Evolutionary conservation across 2,888 invertebrate species (phyloP).

Genomic region (Trichopoda pennipes): DNA sequence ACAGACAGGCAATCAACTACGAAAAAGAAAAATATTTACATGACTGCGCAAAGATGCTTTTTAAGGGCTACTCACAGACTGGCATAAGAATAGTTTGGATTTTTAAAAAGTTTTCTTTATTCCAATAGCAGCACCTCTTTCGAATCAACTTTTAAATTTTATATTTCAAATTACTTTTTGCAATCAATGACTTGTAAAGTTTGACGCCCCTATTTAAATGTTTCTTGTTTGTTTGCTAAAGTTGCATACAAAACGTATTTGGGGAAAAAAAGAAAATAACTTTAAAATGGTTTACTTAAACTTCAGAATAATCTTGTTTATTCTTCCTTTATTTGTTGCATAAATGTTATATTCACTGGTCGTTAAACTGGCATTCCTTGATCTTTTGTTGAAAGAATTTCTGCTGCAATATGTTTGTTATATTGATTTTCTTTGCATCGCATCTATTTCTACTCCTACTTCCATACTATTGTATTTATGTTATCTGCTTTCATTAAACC

Average conservation of each 20-base stretch:
- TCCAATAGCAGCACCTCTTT: too few relatives aligned
- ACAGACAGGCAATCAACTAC: background rate
- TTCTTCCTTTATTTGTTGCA: slow-evolving; percentile 23
- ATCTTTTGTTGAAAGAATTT: slow-evolving; percentile 47
- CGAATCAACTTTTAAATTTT: background rate
- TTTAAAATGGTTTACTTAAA: background rate
- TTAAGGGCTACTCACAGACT: slow-evolving; percentile 32
- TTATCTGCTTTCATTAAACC: slow-evolving; percentile 44
- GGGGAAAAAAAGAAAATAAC: slow-evolving; percentile 1
- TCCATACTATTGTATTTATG: background rate
- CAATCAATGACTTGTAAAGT: slow-evolving; percentile 7
- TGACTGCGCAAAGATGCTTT: slow-evolving; percentile 13
- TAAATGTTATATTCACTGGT: slow-evolving; percentile 62
- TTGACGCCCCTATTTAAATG: slow-evolving; percentile 34
- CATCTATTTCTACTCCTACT: background rate
- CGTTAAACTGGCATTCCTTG: slow-evolving; percentile 64
- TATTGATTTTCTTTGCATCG: slow-evolving; percentile 33
- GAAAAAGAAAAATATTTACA: slow-evolving; percentile 30
- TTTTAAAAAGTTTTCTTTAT: background rate
- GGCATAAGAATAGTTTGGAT: background rate
- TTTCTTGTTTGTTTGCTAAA: background rate
- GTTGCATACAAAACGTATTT: slow-evolving; percentile 1
- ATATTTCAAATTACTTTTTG: background rate
- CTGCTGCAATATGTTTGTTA: slow-evolving; percentile 48
- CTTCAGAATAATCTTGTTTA: background rate